These are phyloP conservation scores for Malacoraja senta DNA, from an alignment of 2,797 vertebrate species.

Conservation along the genomic window DNA sequence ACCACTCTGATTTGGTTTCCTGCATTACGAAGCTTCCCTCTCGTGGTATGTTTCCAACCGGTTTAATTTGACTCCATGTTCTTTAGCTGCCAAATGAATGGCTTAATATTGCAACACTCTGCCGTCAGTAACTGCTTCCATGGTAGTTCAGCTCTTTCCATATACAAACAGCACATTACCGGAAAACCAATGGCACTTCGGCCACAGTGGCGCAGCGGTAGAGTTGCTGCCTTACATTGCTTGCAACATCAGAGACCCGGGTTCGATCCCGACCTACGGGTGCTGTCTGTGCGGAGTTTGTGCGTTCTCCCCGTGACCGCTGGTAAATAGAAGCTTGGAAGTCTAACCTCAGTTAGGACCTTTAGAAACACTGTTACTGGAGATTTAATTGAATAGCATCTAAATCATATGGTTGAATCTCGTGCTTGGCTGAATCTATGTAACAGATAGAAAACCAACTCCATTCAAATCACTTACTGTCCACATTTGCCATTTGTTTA, in stretches of 20 bases:
- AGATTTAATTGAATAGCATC: not conserved
- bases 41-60: not conserved
- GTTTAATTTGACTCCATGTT: not conserved
- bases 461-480: too few species aligned
- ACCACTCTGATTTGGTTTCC: not conserved
- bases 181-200: too few species aligned
- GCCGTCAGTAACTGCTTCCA: not conserved
- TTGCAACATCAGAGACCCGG: too few species aligned
- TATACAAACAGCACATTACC: not conserved
- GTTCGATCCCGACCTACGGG: too few species aligned
- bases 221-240: too few species aligned
- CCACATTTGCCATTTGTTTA: too few species aligned
- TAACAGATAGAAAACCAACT: too few species aligned
- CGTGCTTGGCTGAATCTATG: too few species aligned
- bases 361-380: not conserved
- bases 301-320: too few species aligned
- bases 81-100: not conserved
- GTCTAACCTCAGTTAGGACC: not conserved
- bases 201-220: too few species aligned
- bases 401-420: too few species aligned
- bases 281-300: too few species aligned
- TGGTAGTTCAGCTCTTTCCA: not conserved
- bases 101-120: not conserved
- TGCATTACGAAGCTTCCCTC: not conserved
- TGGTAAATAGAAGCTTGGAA: not conserved